Evolutionary conservation across 1,140 invertebrate genomes (phyloP), one percentile per base, ranked within the genome.

Genomic region (Camponotus floridanus): DNA sequence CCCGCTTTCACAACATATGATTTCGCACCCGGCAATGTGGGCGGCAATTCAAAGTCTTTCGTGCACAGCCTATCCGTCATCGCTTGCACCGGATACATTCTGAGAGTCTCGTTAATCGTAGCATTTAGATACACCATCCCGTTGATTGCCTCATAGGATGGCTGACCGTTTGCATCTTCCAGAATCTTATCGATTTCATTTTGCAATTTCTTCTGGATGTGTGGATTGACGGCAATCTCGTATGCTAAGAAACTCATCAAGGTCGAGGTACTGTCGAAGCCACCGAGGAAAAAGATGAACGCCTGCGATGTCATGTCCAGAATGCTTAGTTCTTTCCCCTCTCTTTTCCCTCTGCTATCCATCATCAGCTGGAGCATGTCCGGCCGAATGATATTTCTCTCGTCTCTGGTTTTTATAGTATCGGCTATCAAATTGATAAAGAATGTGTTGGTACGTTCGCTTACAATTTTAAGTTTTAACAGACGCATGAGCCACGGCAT

Each of bases 251-350:
- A 90, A 96, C 92, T 89, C 15, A 96, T 86, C 0, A 94, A 71
- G 8, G 92, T 93, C 0, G 95, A 92, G 0, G 95, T 95, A 0
- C 96, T 97, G 70, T 97, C 96, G 89, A 95, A 96, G 0, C 95
- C 96, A 36, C 95, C 96, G 2, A 93, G 78, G 61, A 96, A 95
- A 88, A 96, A 96, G 15, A 95, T 90, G 15, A 96, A 95, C 0
- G 95, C 95, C 89, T 96, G 95, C 0, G 94, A 92, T 0, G 94
- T 93, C 15, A 96, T 90, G 26, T 96, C 96, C 1, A 96, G 96
- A 13, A 97, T 90, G 36, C 90, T 87, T 0, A 90, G 3, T 33
- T 87, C 74, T 18, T 9, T 79, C 0, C 57, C 73, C 0, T 48
- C 65, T 3, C 76, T 93, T 94, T 80, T 91, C 3, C 87, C 85